Percentiles rank a stretch among this genome's conserved stretches.
Conservation (phyloP, 53 echinoderm and acorn worm species). For the Zoroaster sp. region DNA sequence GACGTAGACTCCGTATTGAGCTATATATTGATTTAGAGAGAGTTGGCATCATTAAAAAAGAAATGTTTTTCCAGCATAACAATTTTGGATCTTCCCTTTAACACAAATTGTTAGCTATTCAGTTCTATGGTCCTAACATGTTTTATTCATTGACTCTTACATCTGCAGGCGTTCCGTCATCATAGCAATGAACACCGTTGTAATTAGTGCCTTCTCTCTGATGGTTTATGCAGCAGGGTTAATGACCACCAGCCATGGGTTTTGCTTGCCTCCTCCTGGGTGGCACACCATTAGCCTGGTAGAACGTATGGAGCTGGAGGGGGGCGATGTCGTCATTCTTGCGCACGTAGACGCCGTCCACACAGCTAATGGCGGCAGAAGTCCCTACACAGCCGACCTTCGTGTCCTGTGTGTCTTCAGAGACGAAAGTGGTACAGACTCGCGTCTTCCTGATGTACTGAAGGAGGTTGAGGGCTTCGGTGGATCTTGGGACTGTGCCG, state of each 20-base stretch:
- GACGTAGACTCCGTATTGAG: no score
- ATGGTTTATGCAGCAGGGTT: neutral
- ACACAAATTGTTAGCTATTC: neutral
- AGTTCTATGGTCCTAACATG: neutral
- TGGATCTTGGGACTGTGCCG: constrained; percentile 30
- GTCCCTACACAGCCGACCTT: constrained; percentile 33
- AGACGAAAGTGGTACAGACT: neutral
- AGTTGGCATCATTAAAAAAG: no score
- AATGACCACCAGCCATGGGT: neutral
- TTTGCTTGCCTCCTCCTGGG: constrained; percentile 14
- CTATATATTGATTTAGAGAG: no score
- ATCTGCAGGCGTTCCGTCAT: neutral
- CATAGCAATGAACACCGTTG: neutral
- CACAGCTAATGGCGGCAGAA: neutral
- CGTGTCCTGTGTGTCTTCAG: neutral
- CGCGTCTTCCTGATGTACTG: neutral
- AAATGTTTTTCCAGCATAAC: no score
- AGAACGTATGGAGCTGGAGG: constrained; percentile 6
- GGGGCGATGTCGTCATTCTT: neutral
- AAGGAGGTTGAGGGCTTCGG: constrained; percentile 25
- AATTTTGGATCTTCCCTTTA: no score
- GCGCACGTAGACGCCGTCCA: neutral
- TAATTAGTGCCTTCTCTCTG: neutral
- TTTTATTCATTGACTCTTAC: neutral
- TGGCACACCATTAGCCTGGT: constrained; percentile 42